Evolutionary conservation across 1,140 invertebrate genomes (phyloP).

Genomic region (Camponotus floridanus): DNA sequence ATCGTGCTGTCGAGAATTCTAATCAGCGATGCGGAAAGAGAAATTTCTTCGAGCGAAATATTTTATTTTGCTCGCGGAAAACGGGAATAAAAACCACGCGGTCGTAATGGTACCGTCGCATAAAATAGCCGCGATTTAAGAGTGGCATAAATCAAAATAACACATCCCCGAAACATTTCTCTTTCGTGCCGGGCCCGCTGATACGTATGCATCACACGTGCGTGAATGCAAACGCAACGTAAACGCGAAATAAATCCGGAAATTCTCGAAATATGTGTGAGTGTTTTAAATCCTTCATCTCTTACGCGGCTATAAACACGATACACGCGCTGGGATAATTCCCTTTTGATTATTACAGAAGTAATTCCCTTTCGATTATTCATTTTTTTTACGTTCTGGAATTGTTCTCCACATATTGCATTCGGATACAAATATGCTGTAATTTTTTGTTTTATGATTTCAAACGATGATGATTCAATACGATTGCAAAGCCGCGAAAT

Average conservation of each 20-base stretch:
- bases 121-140: constrained; percentile 61
- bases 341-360: constrained; percentile 11
- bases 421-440: neutral
- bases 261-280: constrained; percentile 19
- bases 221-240: constrained; percentile 15
- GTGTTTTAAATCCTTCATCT: constrained; percentile 39
- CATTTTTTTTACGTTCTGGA: neutral
- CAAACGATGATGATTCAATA: constrained; percentile 32
- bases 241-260: constrained; percentile 12
- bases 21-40: constrained; percentile 53
- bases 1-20: constrained; percentile 61
- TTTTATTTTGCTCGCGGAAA: constrained; percentile 1
- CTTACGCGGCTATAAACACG: constrained; percentile 44
- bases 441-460: constrained; percentile 5
- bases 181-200: constrained; percentile 6
- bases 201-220: constrained; percentile 25
- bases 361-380: constrained; percentile 42
- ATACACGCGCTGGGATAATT: constrained; percentile 40
- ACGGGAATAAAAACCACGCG: constrained; percentile 41
- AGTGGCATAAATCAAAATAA: constrained; percentile 60
- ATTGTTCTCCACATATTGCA: neutral
- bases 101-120: constrained; percentile 55
- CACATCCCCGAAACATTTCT: constrained; percentile 49
- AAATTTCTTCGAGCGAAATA: constrained; percentile 43
- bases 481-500: constrained; percentile 16